Conservation (phyloP, 2,113 vertebrate genomes). For the Onychorhynchus coronatus region DNA sequence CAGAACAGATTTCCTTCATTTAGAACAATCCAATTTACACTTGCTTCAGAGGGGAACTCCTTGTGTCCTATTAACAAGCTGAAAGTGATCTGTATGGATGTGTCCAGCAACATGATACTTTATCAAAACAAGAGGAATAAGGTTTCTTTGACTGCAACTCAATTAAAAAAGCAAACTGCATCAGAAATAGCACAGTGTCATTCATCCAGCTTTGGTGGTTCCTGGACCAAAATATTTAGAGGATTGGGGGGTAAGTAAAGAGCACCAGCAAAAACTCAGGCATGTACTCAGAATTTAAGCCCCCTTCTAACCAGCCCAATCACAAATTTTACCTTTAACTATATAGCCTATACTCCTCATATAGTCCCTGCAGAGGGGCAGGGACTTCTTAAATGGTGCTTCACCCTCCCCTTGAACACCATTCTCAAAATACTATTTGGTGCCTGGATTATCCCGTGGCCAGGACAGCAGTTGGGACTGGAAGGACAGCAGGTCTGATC, state of each 20-base stretch:
- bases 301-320: not conserved
- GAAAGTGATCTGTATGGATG: not conserved
- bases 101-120: not conserved
- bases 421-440: not conserved
- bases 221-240: not conserved
- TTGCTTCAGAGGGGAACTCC: not conserved
- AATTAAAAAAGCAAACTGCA: not conserved
- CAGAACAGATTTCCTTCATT: not conserved
- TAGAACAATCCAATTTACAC: slow-evolving; percentile 20
- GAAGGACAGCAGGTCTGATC: not conserved
- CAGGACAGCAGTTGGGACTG: not conserved
- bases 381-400: not conserved
- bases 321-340: not conserved
- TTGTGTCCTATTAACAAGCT: not conserved
- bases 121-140: not conserved
- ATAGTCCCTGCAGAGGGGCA: not conserved
- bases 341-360: not conserved
- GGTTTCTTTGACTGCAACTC: not conserved
- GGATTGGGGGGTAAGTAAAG: fast-evolving
- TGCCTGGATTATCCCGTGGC: not conserved
- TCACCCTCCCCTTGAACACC: not conserved
- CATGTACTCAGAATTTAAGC: not conserved
- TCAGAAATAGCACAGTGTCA: not conserved
- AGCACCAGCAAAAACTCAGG: not conserved
- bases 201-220: not conserved